Base-by-base conservation (phyloP, 2,797 vertebrate genomes). In the Lemur catta region DNA sequence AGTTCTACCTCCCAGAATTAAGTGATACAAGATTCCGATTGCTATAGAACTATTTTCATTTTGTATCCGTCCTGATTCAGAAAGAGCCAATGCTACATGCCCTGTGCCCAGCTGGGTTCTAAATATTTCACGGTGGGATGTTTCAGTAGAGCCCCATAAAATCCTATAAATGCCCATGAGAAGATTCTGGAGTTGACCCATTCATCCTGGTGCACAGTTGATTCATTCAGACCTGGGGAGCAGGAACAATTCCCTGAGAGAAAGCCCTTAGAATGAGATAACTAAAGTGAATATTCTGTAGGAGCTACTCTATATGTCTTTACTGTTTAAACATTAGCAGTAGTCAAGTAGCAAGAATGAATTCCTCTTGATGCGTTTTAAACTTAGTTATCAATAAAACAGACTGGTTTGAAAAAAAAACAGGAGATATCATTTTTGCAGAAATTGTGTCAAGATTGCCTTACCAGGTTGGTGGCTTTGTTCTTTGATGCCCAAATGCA, bases 21-120 rank as follows among this genome's bases (percentile, higher is more conserved):
- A 84, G 89, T 57, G 48, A 91, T 65, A 46, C 57, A 92, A 92
- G 92, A 93, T 95, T 82, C 89, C 38, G 18, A 69, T 93, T 91
- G 78, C 89, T 91, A 38, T 38, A 91, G 82, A 97, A 65, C 85
- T 96, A 93, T 91, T 97, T 98, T 98, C 91, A 97, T 95, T 97
- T 97, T 96, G 94, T 97, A 96, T 97, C 96, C 90, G 97, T 59
- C 95, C 96, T 98, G 98, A 97, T 98, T 97, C 97, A 98, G 96
- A 94, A 95, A 98, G 95, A 97, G 61, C 10, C 67, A 94, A 57
- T 88, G 95, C 57, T 85, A 69, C 26, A 93, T 72, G 91, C 72
- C 95, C 93, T 94, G 93, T 89, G 65, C 63, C 96, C 74, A 72
- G 93, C 96, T 97, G 86, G 65, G 79, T 92, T 96, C 87, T 91